Evolutionary conservation across 92 coral and sea anemone species (phyloP), one percentile per base, ranked within the genome.

Genomic region (Zoanthus sansibaricus): DNA sequence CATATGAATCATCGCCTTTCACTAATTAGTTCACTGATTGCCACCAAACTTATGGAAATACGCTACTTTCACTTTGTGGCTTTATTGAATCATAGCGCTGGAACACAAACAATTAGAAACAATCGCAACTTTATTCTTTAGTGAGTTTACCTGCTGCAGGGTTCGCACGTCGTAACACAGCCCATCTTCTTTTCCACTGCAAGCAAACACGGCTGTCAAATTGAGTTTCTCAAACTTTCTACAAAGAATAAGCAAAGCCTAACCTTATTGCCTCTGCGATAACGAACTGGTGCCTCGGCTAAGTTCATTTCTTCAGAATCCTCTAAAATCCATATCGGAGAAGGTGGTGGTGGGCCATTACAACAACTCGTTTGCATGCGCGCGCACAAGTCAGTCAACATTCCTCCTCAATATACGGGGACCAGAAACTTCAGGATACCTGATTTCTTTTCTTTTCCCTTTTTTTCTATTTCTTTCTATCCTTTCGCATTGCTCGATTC

Each of bases 121-220:
- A n/a, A n/a, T 30, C 78, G 25, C 45, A 49, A 88, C 30, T 17
- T 49, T 49, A 7, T 49, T 49, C 55, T 37, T 37, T 37, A 37
- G 42, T 14, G 5, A 25, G 25, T 94, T 88, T 80, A 97, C 99
- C 99, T 78, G 99, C 92, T 33, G 96, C 99, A 0, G 99, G 99
- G 73, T 94, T 95, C 44, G 96, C 99, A 45, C 99, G 77, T 15
- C 98, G 86, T 76, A 97, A 88, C 72, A 97, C 99, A 67, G 95
- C 99, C 99, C 99, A 97, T 77, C 99, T 90, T 61, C 92, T 48
- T 96, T 97, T 97, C 99, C 99, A 97, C 99, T 97, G 89, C 72
- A 92, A 77, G 73, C 45, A 90, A 71, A 51, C n/a, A 21, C 82
- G 54, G 55, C 72, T n/a, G 68, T 42, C 59, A 89, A 82, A 45